Evolutionary conservation across 2,888 invertebrate species (phyloP).

Genomic region (Epinotia bilunana): DNA sequence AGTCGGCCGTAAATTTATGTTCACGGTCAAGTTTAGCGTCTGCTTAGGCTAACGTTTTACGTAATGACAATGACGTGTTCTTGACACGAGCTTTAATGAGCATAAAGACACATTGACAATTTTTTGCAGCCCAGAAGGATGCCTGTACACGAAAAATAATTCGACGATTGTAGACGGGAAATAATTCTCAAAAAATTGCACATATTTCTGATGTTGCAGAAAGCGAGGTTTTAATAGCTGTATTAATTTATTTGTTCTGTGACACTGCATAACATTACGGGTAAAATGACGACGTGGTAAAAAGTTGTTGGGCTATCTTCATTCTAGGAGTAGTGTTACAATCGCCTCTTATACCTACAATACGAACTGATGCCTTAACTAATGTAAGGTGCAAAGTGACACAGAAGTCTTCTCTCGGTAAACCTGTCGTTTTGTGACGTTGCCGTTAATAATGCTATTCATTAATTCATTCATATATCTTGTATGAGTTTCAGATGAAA

Average conservation of each 20-base stretch:
- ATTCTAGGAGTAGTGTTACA: background rate
- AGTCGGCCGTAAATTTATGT: conserved; percentile 32
- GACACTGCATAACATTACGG: background rate
- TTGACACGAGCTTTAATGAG: conserved; percentile 25
- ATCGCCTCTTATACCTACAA: background rate
- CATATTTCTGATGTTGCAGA: too few relatives aligned
- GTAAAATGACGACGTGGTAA: too few relatives aligned
- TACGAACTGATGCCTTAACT: background rate
- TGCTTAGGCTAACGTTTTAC: conserved; percentile 38
- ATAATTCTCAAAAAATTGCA: too few relatives aligned
- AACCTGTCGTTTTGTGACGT: background rate
- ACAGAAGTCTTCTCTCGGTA: background rate
- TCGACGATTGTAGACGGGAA: too few relatives aligned
- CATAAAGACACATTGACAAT: background rate
- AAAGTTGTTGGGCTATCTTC: background rate
- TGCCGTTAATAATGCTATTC: background rate
- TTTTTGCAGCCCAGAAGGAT: too few relatives aligned
- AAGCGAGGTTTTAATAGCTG: background rate
- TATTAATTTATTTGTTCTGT: background rate
- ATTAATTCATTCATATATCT: background rate
- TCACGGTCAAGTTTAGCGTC: conserved; percentile 45
- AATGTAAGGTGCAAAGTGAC: background rate
- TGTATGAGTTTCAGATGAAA: background rate
- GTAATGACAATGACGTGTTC: conserved; percentile 39
- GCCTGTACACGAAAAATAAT: too few relatives aligned